Base-by-base conservation (phyloP, 2,113 vertebrate species). In the Mormoops blainvillei region DNA sequence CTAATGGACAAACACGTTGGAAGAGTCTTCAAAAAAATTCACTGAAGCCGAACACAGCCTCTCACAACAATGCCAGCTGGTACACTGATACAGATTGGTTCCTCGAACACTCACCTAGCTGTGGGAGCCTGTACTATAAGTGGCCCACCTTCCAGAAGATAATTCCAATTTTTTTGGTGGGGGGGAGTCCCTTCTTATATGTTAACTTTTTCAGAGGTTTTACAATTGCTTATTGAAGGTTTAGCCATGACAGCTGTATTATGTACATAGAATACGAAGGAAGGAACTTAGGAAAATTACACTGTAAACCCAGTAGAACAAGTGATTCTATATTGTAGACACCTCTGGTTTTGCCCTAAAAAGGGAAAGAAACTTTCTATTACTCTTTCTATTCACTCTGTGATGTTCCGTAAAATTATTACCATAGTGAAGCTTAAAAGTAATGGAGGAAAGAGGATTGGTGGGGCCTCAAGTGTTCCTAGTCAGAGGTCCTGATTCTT, bases 401-500 rank as follows among this genome's bases (percentile, higher is more conserved):
- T 71, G 92, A 52, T 89, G 56, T 89, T 95, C 36, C n/a, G 18
- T 95, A 84, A 89, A 94, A 94, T 96, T 77, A 89, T 93, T 95
- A 87, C 83, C 10, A 24, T 96, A 81, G 24, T 95, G 78, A 94
- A 10, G 85, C 87, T 90, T 93, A 90, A 92, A 96, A 96, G 61
- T 91, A 80, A 89, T 94, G 74, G 50, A 86, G 33, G 84, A 70
- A 92, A 82, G 88, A 97, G 93, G 71, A 83, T 87, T 89, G 83
- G 87, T 96, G 58, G 95, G 87, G 65, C 80, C 95, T 94, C 87
- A 84, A 22, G 77, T 90, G 43, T 95, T 97, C 80, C 92, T 76
- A 81, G 92, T 95, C 91, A 89, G 87, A 93, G 92, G 76, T 91
- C 86, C 67, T 87, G 36, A 89, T 96, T 97, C 63, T 93, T 95